These are phyloP conservation scores for Vulpes ferrilata DNA, from an alignment of 2,113 vertebrate genomes.

Conservation along the genomic window DNA sequence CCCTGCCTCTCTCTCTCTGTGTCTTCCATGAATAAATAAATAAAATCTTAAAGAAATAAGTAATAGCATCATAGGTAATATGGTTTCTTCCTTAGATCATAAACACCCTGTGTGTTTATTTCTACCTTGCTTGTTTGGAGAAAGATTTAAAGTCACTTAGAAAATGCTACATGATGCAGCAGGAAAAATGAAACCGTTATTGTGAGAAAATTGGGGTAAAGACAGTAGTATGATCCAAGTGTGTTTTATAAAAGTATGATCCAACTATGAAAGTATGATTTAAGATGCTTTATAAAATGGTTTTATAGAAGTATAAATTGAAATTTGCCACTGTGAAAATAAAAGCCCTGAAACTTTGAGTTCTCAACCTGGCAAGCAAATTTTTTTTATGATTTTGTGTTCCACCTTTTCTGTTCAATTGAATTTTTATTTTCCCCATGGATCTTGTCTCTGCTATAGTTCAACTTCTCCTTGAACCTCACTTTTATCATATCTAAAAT, in stretches of 20 bases:
- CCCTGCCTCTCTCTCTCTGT: no score
- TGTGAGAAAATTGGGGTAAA: slow-evolving; percentile 3
- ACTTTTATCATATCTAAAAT: slow-evolving; percentile 14
- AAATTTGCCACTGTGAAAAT: not conserved
- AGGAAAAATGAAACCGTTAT: slow-evolving; percentile 51
- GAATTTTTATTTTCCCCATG: slow-evolving; percentile 46
- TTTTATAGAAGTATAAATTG: not conserved
- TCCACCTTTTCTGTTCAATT: slow-evolving; percentile 7
- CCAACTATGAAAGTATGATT: not conserved
- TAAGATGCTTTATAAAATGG: not conserved
- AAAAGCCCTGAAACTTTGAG: not conserved
- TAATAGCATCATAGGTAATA: slow-evolving; percentile 28
- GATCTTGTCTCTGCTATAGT: not conserved
- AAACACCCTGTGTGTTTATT: slow-evolving; percentile 30
- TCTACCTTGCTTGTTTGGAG: slow-evolving; percentile 47
- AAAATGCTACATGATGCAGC: not conserved
- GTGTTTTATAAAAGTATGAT: not conserved
- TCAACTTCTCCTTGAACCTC: not conserved
- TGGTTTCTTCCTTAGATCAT: slow-evolving; percentile 5
- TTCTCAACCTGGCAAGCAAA: not conserved
- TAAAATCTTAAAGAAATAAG: not conserved
- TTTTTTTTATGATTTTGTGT: not conserved
- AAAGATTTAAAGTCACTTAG: slow-evolving; percentile 47
- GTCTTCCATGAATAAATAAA: no score
- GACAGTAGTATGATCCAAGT: not conserved